Evolutionary conservation across 2,888 invertebrate genomes (phyloP).

Genomic region (Megaustenia siamemsis): DNA sequence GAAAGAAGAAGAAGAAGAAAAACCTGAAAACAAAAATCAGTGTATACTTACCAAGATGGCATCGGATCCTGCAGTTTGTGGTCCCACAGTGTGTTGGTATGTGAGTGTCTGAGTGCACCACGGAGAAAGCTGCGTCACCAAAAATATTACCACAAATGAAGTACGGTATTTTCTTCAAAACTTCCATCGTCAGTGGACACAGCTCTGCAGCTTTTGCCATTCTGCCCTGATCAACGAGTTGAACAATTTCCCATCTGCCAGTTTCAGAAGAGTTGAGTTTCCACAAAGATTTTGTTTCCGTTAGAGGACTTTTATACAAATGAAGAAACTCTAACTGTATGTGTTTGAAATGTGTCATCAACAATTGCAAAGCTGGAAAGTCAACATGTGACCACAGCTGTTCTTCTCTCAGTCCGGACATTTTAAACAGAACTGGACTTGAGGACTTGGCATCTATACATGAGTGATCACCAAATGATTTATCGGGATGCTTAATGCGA

Average conservation of each 20-base stretch:
- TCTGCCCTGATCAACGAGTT: slow-evolving; percentile 75
- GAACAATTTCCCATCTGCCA: slow-evolving; percentile 74
- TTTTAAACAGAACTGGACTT: slow-evolving; percentile 56
- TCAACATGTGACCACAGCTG: slow-evolving; percentile 53
- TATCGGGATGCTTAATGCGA: neutral
- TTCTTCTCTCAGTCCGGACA: slow-evolving; percentile 56
- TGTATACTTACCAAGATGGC: slow-evolving; percentile 74
- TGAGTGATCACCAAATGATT: neutral
- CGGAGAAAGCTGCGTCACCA: slow-evolving; percentile 77
- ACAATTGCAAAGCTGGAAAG: slow-evolving; percentile 48
- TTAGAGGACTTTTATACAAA: slow-evolving; percentile 44
- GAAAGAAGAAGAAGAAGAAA: too few species aligned
- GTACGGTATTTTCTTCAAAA: slow-evolving; percentile 63
- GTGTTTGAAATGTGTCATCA: slow-evolving; percentile 41
- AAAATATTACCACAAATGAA: slow-evolving; percentile 75
- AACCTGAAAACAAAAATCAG: neutral
- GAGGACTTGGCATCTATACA: slow-evolving; percentile 7
- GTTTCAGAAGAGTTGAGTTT: slow-evolving; percentile 68
- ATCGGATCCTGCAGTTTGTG: slow-evolving; percentile 75
- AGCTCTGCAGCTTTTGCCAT: slow-evolving; percentile 63
- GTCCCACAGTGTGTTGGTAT: slow-evolving; percentile 77
- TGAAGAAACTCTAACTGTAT: slow-evolving; percentile 56
- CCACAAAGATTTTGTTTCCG: slow-evolving; percentile 62
- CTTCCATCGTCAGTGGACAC: slow-evolving; percentile 71
- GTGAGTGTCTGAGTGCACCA: slow-evolving; percentile 73